Evolutionary conservation across 2,888 invertebrate genomes (phyloP), one percentile per base, ranked within the genome.

Genomic region (Apodemia mormo): DNA sequence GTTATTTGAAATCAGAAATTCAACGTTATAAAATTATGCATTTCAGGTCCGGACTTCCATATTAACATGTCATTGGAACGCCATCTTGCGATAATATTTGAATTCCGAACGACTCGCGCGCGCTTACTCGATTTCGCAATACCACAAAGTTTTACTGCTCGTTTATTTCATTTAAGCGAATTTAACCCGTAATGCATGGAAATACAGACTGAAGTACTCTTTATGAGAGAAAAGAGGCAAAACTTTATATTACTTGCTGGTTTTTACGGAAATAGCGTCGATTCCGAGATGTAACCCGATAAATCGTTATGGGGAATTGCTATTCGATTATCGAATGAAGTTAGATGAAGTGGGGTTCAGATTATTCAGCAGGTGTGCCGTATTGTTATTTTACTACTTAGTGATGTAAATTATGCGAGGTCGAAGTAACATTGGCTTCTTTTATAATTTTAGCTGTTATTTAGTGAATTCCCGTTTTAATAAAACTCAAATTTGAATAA

Each of bases 1-100:
- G 69, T 69, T 61, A 30, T 61, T 61, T 12, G 49, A 45, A 49
- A 76, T 74, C 68, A 68, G 70, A 73, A 75, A 76, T 74, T 76
- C 76, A 73, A 74, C 73, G 74, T 75, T 74, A 90, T 89, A 89
- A 90, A 88, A 91, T 91, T 90, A 91, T 91, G 89, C 88, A 90
- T 92, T 89, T 87, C 87, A 88, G 79, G 78, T 81, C 85, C 87
- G 71, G 76, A 79, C 78, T 79, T 82, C 80, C 88, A 81, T 91
- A 92, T 92, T 92, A 92, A 92, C 92, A 92, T 91, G 90, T 92
- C 92, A 91, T 91, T 83, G 82, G 83, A 49, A 77, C 85, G 90
- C 89, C 91, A 90, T 92, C 88, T 90, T 92, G 90, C 82, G 80
- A 87, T 87, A 87, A 88, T 88, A 91, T 90, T 89, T 82, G 87